Evolutionary conservation across 2,888 invertebrate genomes (phyloP).

Genomic region (Heliconius charithonia): DNA sequence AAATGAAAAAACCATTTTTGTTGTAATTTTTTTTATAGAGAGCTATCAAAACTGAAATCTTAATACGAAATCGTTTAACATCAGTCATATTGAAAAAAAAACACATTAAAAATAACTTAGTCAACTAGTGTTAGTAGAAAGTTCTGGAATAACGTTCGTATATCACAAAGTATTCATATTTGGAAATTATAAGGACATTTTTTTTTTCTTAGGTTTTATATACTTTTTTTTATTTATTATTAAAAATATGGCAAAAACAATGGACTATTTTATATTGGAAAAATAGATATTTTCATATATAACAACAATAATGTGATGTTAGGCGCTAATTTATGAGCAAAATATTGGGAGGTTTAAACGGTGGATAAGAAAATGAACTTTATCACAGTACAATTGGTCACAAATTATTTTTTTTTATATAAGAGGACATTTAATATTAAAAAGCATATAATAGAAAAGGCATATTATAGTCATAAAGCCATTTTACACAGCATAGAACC

Average conservation of each 20-base stretch:
- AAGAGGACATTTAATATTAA: background rate
- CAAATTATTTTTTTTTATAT: background rate
- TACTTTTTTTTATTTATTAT: constrained; percentile 26
- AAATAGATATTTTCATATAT: constrained; percentile 40
- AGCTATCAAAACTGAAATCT: constrained; percentile 62
- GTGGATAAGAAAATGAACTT: constrained; percentile 22
- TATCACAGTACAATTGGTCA: background rate
- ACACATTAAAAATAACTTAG: constrained; percentile 48
- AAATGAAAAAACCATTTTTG: background rate
- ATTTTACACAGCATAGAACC: background rate
- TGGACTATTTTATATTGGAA: constrained; percentile 36
- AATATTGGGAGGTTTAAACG: constrained; percentile 23
- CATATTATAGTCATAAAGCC: background rate
- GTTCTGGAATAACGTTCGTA: constrained; percentile 55
- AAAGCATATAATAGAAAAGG: background rate
- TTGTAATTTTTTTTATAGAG: constrained; percentile 58
- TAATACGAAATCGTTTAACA: constrained; percentile 45
- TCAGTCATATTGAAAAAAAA: constrained; percentile 60
- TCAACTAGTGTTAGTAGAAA: constrained; percentile 51
- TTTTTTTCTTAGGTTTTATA: constrained; percentile 3
- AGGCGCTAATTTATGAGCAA: constrained; percentile 22
- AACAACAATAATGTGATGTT: constrained; percentile 28
- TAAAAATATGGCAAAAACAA: constrained; percentile 38
- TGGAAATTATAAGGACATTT: constrained; percentile 41
- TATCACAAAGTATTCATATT: constrained; percentile 53